Evolutionary conservation across 2,797 vertebrate species (phyloP), one percentile per base, ranked within the genome.

Genomic region (Sebastes goodei): DNA sequence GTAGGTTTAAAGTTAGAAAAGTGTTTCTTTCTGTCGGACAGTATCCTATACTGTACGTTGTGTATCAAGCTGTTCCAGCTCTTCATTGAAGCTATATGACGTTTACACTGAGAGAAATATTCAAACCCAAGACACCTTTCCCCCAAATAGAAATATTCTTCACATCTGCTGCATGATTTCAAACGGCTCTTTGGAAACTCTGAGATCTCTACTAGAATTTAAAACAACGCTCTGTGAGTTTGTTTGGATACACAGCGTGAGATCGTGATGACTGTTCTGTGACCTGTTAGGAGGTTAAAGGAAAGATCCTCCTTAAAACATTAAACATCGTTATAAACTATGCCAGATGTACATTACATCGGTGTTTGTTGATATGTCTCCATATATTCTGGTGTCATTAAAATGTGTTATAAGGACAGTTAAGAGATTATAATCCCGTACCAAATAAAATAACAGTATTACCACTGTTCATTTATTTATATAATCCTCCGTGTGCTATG

Each of bases 391-490:
- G 33, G 17, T n/a, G 1, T 38, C 15, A 35, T 29, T 29, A n/a
- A 30, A 30, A 61, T 0, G 15, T 17, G 42, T 49, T 0, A 49
- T 49, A 49, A 49, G 0, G 46, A 49, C 46, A 17, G 15, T 49
- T 49, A 17, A 49, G 46, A 49, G 1, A 49, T 49, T 49, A 49
- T 49, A 49, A 49, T 49, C 46, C 46, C 17, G 0, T 17, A 49
- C 1, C 17, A 33, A 33, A 29, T 20, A 42, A n/a, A 52, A 52
- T 20, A 52, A 52, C 20, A 49, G 7, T 49, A 20, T 49, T 49
- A 49, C 46, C 46, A 20, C 46, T 53, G 9, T 56, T 56, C 55
- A 25, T 25, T 25, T 25, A 25, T 56, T 56, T 23, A 56, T 49
- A 33, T 33, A 32, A 38, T 38, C 30, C n/a, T 62, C 6, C 0